phyloP scores from a whole-genome alignment of 2,113 vertebrate genomes.

The Gymnobelideus leadbeateri region DNA sequence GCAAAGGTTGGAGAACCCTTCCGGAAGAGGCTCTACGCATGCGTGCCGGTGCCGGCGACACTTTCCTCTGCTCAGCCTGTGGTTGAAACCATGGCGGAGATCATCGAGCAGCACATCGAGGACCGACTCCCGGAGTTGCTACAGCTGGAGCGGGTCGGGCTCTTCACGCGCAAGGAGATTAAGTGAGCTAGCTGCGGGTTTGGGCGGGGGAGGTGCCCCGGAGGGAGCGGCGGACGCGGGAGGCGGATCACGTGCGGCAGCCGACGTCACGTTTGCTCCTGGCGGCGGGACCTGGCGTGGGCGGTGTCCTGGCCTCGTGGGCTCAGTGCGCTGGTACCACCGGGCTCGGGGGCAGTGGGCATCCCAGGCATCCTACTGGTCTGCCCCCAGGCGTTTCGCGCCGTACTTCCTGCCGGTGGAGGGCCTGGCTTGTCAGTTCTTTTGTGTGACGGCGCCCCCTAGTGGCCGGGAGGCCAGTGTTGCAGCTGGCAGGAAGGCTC shows the following conservation, averaged over 20 bases:
- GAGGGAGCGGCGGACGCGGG: neutral
- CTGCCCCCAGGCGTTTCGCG: neutral
- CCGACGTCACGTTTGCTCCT: neutral
- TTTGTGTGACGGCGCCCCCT: neutral
- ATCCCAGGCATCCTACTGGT: too few relatives aligned
- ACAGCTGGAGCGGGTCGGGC: constrained; percentile 94
- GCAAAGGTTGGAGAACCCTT: fast-evolving
- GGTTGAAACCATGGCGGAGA: constrained; percentile 90
- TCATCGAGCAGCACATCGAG: constrained; percentile 92
- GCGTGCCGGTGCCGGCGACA: fast-evolving
- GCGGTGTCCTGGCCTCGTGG: neutral
- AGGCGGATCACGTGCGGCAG: neutral
- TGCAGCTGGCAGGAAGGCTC: too few relatives aligned
- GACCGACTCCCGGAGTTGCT: constrained; percentile 92
- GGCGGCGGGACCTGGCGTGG: neutral
- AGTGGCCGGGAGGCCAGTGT: neutral
- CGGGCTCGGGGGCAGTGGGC: too few relatives aligned
- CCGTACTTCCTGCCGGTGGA: neutral
- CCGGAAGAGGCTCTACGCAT: fast-evolving
- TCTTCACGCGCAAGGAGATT: constrained; percentile 91
- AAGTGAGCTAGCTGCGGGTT: constrained; percentile 85
- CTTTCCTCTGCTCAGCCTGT: fast-evolving
- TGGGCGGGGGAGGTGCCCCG: neutral
- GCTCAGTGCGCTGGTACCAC: too few relatives aligned
- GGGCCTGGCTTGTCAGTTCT: neutral